phyloP scores from a whole-genome alignment of 2,113 vertebrate genomes.

The Seriola aureovittata region DNA sequence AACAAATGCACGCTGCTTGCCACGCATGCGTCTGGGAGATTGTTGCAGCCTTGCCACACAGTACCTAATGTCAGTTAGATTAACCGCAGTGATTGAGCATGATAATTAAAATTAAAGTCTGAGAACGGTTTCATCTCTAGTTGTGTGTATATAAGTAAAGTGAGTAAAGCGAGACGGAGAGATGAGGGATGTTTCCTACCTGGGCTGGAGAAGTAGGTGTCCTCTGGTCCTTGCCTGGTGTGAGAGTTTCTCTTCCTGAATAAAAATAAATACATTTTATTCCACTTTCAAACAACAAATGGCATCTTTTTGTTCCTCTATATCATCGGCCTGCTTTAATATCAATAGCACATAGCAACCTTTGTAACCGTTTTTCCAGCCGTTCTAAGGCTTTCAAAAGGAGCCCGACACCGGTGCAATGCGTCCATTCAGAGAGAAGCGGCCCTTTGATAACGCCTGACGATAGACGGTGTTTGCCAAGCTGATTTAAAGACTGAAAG shows the following conservation, averaged over 20 bases:
- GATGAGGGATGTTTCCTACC: slow-evolving; percentile 80
- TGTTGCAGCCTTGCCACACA: no score
- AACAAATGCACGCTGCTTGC: no score
- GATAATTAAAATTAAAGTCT: no score
- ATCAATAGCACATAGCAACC: slow-evolving; percentile 60
- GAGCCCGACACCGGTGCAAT: slow-evolving; percentile 43
- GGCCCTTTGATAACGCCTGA: slow-evolving; percentile 72
- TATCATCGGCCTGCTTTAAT: slow-evolving; percentile 45
- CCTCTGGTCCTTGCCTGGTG: slow-evolving; percentile 89
- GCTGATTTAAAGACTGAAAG: slow-evolving; percentile 62
- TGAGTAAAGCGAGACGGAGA: not conserved
- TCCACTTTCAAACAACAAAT: slow-evolving; percentile 17
- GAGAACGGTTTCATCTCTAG: no score
- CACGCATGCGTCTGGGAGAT: no score
- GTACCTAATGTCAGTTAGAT: no score
- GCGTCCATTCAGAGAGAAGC: slow-evolving; percentile 63
- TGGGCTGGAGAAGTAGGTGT: slow-evolving; percentile 94
- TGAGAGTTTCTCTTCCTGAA: slow-evolving; percentile 87
- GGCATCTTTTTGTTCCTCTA: slow-evolving; percentile 3
- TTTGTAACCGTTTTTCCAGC: slow-evolving; percentile 45
- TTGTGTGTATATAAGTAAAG: not conserved
- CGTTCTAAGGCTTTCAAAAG: slow-evolving; percentile 57
- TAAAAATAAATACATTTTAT: slow-evolving; percentile 41
- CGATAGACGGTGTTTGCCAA: slow-evolving; percentile 77
- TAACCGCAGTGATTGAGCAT: no score